Conservation (phyloP, 2,113 vertebrate species). For the Fulmarus glacialis region DNA sequence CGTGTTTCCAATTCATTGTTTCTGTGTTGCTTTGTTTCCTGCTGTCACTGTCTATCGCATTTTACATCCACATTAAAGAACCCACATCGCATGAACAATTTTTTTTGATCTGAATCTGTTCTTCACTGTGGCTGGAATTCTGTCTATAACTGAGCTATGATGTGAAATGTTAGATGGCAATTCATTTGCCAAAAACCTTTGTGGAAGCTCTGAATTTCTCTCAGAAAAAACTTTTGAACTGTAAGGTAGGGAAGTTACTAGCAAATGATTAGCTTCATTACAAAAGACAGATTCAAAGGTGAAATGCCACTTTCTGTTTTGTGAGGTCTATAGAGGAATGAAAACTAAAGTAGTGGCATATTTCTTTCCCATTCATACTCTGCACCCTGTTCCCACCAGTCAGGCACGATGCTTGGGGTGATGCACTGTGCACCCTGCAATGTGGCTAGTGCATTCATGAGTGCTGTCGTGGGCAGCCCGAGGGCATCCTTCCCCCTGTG, state of each 20-base stretch:
- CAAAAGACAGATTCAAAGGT: not conserved
- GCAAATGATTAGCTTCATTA: not conserved
- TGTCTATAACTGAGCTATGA: fast-evolving
- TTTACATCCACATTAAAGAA: not conserved
- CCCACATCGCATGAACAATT: fast-evolving
- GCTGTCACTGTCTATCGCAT: fast-evolving
- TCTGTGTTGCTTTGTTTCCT: not conserved
- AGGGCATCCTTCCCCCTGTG: not conserved
- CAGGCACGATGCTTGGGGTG: fast-evolving
- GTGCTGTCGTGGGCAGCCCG: not conserved
- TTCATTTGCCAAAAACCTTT: fast-evolving
- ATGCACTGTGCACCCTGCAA: not conserved
- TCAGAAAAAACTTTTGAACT: not conserved
- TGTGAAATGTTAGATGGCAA: not conserved
- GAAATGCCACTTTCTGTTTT: not conserved
- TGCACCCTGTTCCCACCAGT: fast-evolving
- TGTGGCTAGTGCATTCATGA: fast-evolving
- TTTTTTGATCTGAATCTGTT: not conserved
- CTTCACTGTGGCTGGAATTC: not conserved
- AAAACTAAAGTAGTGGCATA: fast-evolving
- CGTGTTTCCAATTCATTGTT: fast-evolving
- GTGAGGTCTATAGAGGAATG: not conserved
- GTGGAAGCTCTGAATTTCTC: not conserved
- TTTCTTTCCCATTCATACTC: not conserved
- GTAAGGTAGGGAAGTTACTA: too few species aligned